Conservation (phyloP, 2,113 vertebrate genomes). For the Peromyscus maniculatus region DNA sequence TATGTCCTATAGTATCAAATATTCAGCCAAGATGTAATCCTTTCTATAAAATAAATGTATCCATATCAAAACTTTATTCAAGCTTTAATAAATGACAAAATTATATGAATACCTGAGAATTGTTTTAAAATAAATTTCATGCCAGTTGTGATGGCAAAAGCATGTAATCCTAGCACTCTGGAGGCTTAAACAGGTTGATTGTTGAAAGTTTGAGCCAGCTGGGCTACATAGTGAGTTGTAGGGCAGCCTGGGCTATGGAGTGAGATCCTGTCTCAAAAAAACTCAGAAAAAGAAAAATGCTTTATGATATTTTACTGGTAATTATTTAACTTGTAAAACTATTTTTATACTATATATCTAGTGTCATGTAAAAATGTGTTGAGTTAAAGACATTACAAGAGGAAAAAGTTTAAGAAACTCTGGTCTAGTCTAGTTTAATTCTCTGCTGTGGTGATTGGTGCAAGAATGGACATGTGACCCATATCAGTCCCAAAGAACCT, state of each 20-base stretch:
- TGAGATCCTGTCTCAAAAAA: background rate
- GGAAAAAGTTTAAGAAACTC: background rate
- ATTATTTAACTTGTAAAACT: background rate
- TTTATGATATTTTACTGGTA: background rate
- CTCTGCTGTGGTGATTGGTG: background rate
- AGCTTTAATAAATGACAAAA: background rate
- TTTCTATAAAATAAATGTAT: background rate
- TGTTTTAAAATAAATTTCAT: background rate
- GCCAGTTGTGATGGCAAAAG: background rate
- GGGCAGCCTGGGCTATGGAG: background rate
- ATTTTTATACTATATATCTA: background rate
- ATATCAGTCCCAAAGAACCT: background rate
- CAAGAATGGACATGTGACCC: background rate
- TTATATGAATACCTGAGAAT: background rate
- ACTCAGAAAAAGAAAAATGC: background rate
- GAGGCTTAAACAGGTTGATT: background rate
- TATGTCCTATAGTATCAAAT: background rate
- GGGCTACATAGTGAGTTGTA: background rate
- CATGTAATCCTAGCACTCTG: background rate
- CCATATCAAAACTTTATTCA: background rate
- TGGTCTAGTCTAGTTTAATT: background rate
- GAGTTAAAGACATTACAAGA: background rate
- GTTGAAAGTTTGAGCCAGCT: background rate
- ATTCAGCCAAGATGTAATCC: background rate
- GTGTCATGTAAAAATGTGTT: background rate